Evolutionary conservation across 1,140 invertebrate genomes (phyloP), one percentile per base, ranked within the genome.

Genomic region (Lepidurus couesii): DNA sequence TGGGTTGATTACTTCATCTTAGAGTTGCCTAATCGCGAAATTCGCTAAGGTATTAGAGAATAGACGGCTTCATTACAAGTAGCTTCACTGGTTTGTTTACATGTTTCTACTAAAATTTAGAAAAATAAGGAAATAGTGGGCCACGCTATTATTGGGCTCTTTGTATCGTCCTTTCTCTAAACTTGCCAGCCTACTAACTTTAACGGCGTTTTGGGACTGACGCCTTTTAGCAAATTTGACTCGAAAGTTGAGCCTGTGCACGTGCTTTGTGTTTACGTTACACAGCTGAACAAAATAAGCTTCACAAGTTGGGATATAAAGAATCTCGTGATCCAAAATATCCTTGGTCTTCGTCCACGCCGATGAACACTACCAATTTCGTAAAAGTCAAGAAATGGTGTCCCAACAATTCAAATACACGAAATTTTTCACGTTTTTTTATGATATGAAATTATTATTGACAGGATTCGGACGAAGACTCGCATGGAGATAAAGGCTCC

Each of bases 401-500:
- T 2, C 34, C 3, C 34, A 47, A 21, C 16, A 6, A 21, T 21
- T 6, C 21, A 65, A 65, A 65, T 65, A 65, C 53, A 65, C 53
- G 53, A 65, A 34, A 34, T 34, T 34, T 16, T 65, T 65, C 21
- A 53, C 11, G 47, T n/a, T 10, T 65, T 65, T 3, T 65, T 65
- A 65, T 65, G 8, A 21, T 1, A 3, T 65, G 16, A 13, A 65
- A 65, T 34, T 34, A 65, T 65, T 65, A 65, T 65, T 65, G 16
- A 1, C 53, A 65, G 53, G 53, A 65, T 65, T 65, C 53, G n/a
- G 53, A 65, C 21, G 53, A 65, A 13, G 79, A 80, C 26, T 82
- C 81, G 73, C 87, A 86, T 81, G 88, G 86, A 80, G 88, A 80
- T 21, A 84, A 89, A 81, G 88, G 88, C 79, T 90, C 89, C 82